Evolutionary conservation across 2,113 vertebrate species (phyloP), one percentile per base, ranked within the genome.

Genomic region (Melozone crissalis): DNA sequence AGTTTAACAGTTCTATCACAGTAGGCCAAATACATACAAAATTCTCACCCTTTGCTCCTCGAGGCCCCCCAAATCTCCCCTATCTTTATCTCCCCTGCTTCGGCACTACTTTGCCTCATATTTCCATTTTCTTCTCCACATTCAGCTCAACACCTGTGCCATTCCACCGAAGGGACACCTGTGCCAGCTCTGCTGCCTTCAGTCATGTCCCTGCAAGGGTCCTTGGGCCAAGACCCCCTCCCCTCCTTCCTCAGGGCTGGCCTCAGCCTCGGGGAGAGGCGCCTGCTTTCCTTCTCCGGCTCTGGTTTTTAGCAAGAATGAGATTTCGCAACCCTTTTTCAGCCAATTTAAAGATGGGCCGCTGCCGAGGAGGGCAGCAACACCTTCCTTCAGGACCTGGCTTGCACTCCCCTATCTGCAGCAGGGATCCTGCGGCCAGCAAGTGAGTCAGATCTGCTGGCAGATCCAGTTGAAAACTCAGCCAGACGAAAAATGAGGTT

Each of bases 351-450:
- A 58, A 83, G 77, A 8, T 16, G 35, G 71, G 89, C 77, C 22
- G 68, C 58, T 84, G 88, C 69, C 4, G 24, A 93, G 68, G 46
- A 89, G 77, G 43, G 85, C 78, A 90, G 66, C 27, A 95, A 74
- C 92, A 78, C 95, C 81, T 94, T 81, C 89, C 93, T 84, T 84
- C 96, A 93, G 93, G 81, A 91, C 41, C 83, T n/a, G 84, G 89
- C 95, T 89, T 69, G 91, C 43, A 7, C 39, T 7, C 76, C 24
- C 11, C 95, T 62, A 62, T 74, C 91, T 78, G 80, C 69, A 58
- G 39, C 74, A 18, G 13, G 3, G 6, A 85, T 91, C 78, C 6
- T 8, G 44, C 0, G 13, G 93, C 84, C 87, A 49, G 46, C 2
- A 22, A 80, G 51, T 63, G 91, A 95, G 89, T 95, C 94, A 91